Evolutionary conservation across 1,140 invertebrate species (phyloP).

Genomic region (Cataglyphis hispanica): DNA sequence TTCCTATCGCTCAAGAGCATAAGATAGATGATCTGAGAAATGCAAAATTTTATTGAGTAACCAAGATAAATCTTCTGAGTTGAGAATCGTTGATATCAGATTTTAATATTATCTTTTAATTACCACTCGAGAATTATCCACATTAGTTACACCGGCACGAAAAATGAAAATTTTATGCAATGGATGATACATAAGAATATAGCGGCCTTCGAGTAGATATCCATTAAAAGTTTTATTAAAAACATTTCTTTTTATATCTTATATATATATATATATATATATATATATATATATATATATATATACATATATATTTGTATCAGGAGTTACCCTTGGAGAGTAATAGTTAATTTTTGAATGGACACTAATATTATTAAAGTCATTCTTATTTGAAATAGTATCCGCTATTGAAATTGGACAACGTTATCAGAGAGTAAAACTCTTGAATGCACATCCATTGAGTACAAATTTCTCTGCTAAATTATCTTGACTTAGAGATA

Average conservation of each 20-base stretch:
- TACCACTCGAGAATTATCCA: background rate
- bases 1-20: background rate
- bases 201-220: slow-evolving; percentile 29
- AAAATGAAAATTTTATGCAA: slow-evolving; percentile 28
- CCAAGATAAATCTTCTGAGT: background rate
- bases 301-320: no score
- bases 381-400: background rate
- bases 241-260: slow-evolving; percentile 3
- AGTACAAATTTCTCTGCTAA: slow-evolving; percentile 7
- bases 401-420: background rate
- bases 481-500: slow-evolving; percentile 56
- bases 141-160: background rate
- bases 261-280: background rate
- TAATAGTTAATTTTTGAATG: slow-evolving; percentile 11
- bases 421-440: slow-evolving; percentile 4
- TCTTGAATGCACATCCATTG: slow-evolving; percentile 37
- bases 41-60: background rate
- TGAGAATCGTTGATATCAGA: background rate
- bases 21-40: background rate
- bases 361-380: background rate
- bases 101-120: slow-evolving; percentile 27
- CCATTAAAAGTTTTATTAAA: slow-evolving; percentile 27
- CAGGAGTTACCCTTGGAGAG: background rate
- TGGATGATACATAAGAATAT: slow-evolving; percentile 33
- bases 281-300: no score